phyloP scores from a whole-genome alignment of 64 coral and sea anemone genomes.

The Anthopleura sola region DNA sequence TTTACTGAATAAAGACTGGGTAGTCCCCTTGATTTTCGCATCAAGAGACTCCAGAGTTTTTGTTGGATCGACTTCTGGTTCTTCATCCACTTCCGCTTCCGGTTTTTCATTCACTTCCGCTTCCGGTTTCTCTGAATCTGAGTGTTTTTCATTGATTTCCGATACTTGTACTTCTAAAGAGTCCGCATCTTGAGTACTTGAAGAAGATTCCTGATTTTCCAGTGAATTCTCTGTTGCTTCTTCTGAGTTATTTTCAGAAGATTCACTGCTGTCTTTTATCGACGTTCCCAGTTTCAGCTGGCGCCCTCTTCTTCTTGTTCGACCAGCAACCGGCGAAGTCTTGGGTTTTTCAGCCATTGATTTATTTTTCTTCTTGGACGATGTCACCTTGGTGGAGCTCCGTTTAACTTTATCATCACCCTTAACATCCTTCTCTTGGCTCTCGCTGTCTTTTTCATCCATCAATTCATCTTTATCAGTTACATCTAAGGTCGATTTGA shows the following conservation, averaged over 20 bases:
- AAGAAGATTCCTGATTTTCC: neutral
- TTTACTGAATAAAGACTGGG: constrained; percentile 5
- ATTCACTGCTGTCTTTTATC: neutral
- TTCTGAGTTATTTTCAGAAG: neutral
- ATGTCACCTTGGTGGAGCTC: neutral
- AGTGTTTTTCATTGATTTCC: neutral
- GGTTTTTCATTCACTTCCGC: neutral
- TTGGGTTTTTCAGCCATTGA: neutral
- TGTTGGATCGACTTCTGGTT: constrained; percentile 4
- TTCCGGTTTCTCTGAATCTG: neutral
- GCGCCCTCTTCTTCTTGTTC: constrained; percentile 66
- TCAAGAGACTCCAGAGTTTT: neutral
- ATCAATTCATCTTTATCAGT: neutral
- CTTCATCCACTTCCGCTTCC: neutral
- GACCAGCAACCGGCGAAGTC: constrained; percentile 69
- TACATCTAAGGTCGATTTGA: neutral
- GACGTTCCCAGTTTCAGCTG: constrained; percentile 27
- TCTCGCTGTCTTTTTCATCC: neutral
- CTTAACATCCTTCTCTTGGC: neutral
- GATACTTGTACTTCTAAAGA: neutral
- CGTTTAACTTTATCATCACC: neutral
- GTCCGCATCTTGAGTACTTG: neutral
- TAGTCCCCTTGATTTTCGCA: neutral
- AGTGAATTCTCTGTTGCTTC: neutral
- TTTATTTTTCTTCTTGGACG: constrained; percentile 14